These are phyloP conservation scores for Mohoua ochrocephala DNA, from an alignment of 2,113 vertebrate species.

Conservation along the genomic window DNA sequence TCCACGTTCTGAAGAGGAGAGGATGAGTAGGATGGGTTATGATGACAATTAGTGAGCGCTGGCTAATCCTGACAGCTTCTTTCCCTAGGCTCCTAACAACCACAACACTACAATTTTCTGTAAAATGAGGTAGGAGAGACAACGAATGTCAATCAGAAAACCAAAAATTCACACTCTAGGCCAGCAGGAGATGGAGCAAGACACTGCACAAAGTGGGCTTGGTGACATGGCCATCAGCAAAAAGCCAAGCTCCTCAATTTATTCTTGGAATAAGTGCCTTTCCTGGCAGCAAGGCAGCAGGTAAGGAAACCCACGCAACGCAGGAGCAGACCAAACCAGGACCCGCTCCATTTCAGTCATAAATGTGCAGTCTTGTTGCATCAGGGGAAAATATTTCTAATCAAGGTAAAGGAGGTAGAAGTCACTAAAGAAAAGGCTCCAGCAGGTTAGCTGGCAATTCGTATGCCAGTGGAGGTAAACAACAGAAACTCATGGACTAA, in stretches of 20 bases:
- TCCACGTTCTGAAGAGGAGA: background rate
- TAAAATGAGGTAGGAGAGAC: background rate
- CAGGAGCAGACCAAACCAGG: background rate
- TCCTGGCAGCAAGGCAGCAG: background rate
- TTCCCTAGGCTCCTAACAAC: background rate
- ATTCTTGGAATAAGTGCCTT: background rate
- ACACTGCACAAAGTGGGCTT: background rate
- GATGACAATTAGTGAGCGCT: background rate
- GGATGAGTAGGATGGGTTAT: conserved; percentile 6
- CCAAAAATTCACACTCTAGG: background rate
- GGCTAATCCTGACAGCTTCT: background rate
- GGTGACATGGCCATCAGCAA: background rate
- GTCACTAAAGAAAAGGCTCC: background rate
- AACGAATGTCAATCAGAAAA: background rate
- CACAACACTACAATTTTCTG: background rate
- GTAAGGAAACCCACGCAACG: background rate
- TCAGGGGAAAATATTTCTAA: background rate
- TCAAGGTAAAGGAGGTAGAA: background rate
- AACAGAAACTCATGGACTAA: background rate
- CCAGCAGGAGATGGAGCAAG: background rate
- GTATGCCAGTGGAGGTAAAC: background rate
- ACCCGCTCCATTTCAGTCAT: background rate
- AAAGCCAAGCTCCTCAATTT: background rate
- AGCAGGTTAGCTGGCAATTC: background rate
- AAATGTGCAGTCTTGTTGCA: background rate